Conservation (phyloP, 1,140 invertebrate species). For the Varroa destructor region DNA sequence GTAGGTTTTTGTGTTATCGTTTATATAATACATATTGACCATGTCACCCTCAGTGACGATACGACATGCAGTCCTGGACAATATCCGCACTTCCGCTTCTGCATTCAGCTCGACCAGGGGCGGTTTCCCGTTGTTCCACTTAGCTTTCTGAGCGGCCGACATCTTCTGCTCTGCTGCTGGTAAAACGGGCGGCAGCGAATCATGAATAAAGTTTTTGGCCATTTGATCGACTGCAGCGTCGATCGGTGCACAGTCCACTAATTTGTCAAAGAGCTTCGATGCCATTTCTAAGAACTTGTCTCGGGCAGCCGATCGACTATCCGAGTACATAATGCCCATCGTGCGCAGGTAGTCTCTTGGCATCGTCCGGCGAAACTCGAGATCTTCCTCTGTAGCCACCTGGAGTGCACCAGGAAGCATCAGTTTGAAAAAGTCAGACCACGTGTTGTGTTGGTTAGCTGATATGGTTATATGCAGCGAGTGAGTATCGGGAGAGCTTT, state of each 20-base stretch:
- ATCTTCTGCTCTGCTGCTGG: slow-evolving; percentile 47
- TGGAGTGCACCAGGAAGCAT: slow-evolving; percentile 60
- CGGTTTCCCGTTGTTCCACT: slow-evolving; percentile 48
- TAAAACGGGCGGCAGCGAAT: slow-evolving; percentile 69
- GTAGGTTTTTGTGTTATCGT: slow-evolving; percentile 68
- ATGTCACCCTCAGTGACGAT: slow-evolving; percentile 51
- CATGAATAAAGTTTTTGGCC: slow-evolving; percentile 64
- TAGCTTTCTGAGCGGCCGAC: slow-evolving; percentile 53
- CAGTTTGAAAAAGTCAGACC: slow-evolving; percentile 71
- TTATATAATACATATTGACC: slow-evolving; percentile 58
- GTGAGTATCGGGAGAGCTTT: slow-evolving; percentile 57
- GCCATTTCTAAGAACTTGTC: slow-evolving; percentile 48
- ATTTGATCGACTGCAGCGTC: slow-evolving; percentile 72
- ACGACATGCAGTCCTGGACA: slow-evolving; percentile 44
- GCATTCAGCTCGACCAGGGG: slow-evolving; percentile 52
- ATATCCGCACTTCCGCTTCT: slow-evolving; percentile 51
- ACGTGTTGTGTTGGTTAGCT: slow-evolving; percentile 75
- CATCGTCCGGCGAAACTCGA: slow-evolving; percentile 61
- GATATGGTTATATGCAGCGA: slow-evolving; percentile 86
- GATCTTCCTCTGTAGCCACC: slow-evolving; percentile 53
- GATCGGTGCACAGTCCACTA: slow-evolving; percentile 54
- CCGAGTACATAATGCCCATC: slow-evolving; percentile 54
- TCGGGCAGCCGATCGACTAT: slow-evolving; percentile 41
- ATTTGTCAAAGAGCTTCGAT: slow-evolving; percentile 49
- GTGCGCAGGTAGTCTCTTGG: slow-evolving; percentile 61